A percentile compares a stretch with the other conserved stretches of the same genome.
Evolutionary conservation across 2,888 invertebrate species (phyloP).

Genomic region (Odontothrips loti): DNA sequence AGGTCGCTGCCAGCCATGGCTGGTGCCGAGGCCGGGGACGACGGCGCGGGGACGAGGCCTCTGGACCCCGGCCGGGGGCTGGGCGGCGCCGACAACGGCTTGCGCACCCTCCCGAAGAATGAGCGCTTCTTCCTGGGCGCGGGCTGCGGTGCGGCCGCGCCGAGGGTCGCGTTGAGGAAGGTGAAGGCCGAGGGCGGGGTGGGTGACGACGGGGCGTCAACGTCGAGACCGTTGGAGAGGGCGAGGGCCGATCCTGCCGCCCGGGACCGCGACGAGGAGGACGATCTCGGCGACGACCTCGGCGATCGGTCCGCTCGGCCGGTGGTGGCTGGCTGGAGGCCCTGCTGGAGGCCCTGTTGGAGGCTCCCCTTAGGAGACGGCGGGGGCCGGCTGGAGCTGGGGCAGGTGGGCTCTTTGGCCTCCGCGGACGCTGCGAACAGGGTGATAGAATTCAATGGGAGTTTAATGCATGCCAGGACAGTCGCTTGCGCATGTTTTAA

Average conservation of each 20-base stretch:
- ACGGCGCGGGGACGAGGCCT: not conserved
- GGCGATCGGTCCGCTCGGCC: constrained; percentile 9
- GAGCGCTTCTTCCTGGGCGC: constrained; percentile 5
- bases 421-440: not conserved
- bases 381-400: not conserved
- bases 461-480: not conserved
- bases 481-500: too few relatives aligned
- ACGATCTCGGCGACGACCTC: constrained; percentile 4
- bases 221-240: constrained; percentile 11
- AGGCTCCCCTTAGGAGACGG: not conserved
- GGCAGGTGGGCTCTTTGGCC: not conserved
- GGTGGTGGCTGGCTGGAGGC: not conserved
- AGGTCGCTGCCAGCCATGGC: constrained; percentile 15
- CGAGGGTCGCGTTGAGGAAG: not conserved
- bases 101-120: not conserved
- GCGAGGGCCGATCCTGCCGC: not conserved
- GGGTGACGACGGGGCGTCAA: not conserved
- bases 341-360: not conserved
- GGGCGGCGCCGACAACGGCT: not conserved
- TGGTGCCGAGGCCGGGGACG: not conserved
- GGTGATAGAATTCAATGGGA: not conserved
- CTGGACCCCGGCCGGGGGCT: not conserved
- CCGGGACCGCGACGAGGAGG: not conserved
- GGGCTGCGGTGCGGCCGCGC: not conserved
- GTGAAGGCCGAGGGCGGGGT: not conserved